Percentiles rank a stretch among this genome's conserved stretches.
phyloP scores from a whole-genome alignment of 1,140 invertebrate genomes.

The Dendroctonus valens region DNA sequence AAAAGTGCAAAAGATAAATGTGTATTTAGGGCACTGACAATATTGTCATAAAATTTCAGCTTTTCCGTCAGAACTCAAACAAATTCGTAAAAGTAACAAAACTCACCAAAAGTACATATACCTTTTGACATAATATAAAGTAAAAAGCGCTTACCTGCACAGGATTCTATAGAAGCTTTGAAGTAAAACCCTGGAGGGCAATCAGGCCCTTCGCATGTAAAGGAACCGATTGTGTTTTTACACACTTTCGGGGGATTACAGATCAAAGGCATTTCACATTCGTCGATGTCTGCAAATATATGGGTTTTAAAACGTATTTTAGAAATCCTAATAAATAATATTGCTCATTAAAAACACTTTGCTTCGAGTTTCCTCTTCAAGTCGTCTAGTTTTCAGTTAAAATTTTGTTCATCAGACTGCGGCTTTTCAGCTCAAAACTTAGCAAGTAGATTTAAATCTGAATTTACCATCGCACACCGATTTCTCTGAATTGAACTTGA shows the following conservation, averaged over 20 bases:
- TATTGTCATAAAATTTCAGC: background rate
- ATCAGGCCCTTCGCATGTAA: constrained; percentile 57
- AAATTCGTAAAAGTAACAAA: no score
- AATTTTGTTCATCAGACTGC: no score
- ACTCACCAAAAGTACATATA: background rate
- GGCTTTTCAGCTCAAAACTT: no score
- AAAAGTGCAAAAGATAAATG: background rate
- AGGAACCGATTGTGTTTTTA: constrained; percentile 67
- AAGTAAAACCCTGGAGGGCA: constrained; percentile 65
- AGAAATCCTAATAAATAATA: no score
- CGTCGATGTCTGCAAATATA: constrained; percentile 62
- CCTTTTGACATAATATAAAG: background rate
- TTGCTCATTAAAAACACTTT: no score
- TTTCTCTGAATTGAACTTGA: constrained; percentile 58
- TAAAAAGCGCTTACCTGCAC: constrained; percentile 43
- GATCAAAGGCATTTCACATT: constrained; percentile 56
- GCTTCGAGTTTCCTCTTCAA: no score
- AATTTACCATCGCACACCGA: constrained; percentile 66
- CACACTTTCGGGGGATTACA: constrained; percentile 59
- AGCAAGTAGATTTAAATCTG: background rate
- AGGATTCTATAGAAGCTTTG: constrained; percentile 52
- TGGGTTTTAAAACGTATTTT: no score
- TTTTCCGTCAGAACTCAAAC: no score
- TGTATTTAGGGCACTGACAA: background rate
- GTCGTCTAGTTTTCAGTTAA: no score